Percentiles rank a stretch among this genome's conserved stretches.
These are phyloP conservation scores for Barypeithes pellucidus DNA, from an alignment of 2,888 invertebrate genomes.

Conservation along the genomic window DNA sequence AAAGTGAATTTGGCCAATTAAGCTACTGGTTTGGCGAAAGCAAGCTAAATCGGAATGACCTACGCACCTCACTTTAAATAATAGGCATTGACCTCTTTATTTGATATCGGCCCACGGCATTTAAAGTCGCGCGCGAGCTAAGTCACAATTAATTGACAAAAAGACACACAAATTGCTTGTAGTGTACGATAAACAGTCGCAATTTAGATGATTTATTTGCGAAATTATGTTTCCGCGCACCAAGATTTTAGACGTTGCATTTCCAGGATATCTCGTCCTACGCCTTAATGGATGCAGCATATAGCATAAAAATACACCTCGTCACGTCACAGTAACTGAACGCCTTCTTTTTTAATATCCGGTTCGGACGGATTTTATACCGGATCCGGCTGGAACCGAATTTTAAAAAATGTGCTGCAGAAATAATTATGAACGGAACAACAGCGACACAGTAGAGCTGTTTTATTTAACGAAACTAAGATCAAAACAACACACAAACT, in stretches of 20 bases:
- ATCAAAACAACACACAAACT: too few species aligned
- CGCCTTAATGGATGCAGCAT: constrained; percentile 7
- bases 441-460: too few species aligned
- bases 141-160: constrained; percentile 40
- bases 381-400: too few species aligned
- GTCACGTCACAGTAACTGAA: too few species aligned
- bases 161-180: constrained; percentile 45
- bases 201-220: constrained; percentile 42
- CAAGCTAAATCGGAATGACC: constrained; percentile 40
- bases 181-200: constrained; percentile 27
- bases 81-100: constrained; percentile 48
- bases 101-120: constrained; percentile 33
- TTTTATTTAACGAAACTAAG: too few species aligned
- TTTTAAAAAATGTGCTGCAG: too few species aligned
- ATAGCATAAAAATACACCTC: not conserved
- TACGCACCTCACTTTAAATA: constrained; percentile 41
- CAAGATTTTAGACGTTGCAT: constrained; percentile 32
- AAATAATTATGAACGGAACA: too few species aligned
- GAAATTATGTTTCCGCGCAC: constrained; percentile 38
- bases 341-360: too few species aligned
- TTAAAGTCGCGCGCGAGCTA: constrained; percentile 35
- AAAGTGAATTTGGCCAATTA: constrained; percentile 45
- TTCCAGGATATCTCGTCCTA: constrained; percentile 32
- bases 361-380: too few species aligned
- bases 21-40: constrained; percentile 37